phyloP scores from a whole-genome alignment of 2,797 vertebrate genomes.

The Anniella stebbinsi region DNA sequence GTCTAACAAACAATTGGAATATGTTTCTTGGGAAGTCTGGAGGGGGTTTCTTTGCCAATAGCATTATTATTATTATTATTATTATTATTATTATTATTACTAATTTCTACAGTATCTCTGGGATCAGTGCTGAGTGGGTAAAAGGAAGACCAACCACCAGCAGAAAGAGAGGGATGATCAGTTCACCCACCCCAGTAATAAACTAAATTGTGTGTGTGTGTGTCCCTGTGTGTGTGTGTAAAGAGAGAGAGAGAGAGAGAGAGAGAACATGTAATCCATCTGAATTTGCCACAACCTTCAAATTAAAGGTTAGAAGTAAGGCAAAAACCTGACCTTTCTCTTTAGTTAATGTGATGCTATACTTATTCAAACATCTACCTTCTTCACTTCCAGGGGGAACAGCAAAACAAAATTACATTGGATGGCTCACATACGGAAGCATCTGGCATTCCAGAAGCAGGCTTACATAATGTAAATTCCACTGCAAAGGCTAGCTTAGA shows the following conservation, averaged over 20 bases:
- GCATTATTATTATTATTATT: neutral
- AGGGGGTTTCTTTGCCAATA: neutral
- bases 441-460: conserved; percentile 5
- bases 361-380: conserved; percentile 11
- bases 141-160: neutral
- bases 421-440: neutral
- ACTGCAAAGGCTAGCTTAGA: neutral
- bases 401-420: conserved; percentile 4
- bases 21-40: neutral
- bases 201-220: neutral
- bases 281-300: conserved; percentile 1
- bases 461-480: neutral
- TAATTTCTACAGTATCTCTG: conserved; percentile 23
- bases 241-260: neutral
- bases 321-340: conserved; percentile 3
- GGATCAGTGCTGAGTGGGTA: accelerated
- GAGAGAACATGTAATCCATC: neutral
- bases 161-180: neutral
- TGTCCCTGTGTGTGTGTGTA: neutral
- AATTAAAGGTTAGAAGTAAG: conserved; percentile 34
- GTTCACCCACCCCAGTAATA: conserved; percentile 14
- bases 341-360: conserved; percentile 10
- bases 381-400: neutral
- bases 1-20: conserved; percentile 18
- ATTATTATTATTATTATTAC: neutral